phyloP scores from a whole-genome alignment of 2,797 vertebrate genomes.

The Botia kubotai region DNA sequence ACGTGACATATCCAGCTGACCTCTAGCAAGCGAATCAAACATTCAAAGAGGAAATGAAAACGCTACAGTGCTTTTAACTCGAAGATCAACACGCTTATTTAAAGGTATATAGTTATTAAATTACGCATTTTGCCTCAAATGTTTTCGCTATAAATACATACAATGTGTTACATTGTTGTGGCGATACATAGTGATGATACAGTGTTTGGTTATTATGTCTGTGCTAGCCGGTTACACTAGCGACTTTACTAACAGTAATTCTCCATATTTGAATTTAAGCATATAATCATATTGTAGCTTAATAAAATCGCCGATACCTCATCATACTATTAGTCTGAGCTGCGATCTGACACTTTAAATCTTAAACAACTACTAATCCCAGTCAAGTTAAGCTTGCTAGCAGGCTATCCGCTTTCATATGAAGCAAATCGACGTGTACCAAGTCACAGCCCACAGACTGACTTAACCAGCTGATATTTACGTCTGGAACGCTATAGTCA shows the following conservation, averaged over 20 bases:
- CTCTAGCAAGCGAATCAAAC: not conserved
- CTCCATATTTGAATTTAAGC: not conserved
- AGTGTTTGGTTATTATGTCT: not conserved
- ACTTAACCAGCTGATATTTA: not conserved
- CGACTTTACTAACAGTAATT: not conserved
- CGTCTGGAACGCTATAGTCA: not conserved
- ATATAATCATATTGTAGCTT: not conserved
- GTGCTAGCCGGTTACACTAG: slow-evolving; percentile 1
- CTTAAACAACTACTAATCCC: slow-evolving; percentile 12
- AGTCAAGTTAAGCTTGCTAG: slow-evolving; percentile 18
- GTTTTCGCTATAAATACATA: not conserved
- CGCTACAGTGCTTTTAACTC: not conserved
- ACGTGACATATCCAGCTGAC: not conserved
- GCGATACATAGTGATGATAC: too few species aligned
- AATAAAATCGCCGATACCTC: not conserved
- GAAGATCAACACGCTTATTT: not conserved
- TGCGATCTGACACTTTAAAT: not conserved
- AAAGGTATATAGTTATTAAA: not conserved
- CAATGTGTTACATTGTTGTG: not conserved
- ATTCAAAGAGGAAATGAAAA: not conserved
- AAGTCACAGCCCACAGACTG: slow-evolving; percentile 8
- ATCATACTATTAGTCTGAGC: not conserved
- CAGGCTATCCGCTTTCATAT: slow-evolving; percentile 33
- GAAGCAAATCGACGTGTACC: slow-evolving; percentile 18
- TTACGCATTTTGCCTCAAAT: not conserved